phyloP scores from a whole-genome alignment of 2,888 invertebrate genomes.

The Tipula confusa region DNA sequence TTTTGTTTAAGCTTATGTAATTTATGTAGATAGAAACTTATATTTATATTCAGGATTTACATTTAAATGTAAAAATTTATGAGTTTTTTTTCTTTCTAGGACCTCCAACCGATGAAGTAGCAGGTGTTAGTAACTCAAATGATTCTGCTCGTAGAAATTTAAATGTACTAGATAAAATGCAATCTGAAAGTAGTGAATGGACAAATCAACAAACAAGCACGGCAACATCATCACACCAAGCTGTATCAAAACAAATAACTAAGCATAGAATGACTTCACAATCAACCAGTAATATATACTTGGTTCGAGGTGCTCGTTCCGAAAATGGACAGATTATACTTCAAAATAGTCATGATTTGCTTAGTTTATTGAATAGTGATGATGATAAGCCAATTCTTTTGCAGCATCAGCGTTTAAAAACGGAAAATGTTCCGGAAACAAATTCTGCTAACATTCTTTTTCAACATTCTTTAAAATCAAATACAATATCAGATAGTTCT shows the following conservation, averaged over 20 bases:
- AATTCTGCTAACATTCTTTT: constrained; percentile 35
- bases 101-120: constrained; percentile 36
- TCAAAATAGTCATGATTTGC: constrained; percentile 50
- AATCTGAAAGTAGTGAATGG: not conserved
- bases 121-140: constrained; percentile 35
- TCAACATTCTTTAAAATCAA: constrained; percentile 36
- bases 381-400: constrained; percentile 43
- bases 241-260: constrained; percentile 36
- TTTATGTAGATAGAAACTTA: not conserved
- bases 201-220: not conserved
- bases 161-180: not conserved
- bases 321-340: constrained; percentile 51
- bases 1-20: not conserved
- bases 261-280: constrained; percentile 35
- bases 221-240: constrained; percentile 29
- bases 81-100: constrained; percentile 34
- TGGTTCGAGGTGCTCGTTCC: constrained; percentile 49
- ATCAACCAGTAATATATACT: constrained; percentile 44
- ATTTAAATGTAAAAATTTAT: not conserved
- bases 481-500: constrained; percentile 38
- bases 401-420: constrained; percentile 41
- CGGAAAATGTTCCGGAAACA: constrained; percentile 34
- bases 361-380: constrained; percentile 46
- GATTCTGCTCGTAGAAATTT: not conserved
- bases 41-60: constrained; percentile 5